Conservation (phyloP, 2,113 vertebrate genomes). For the Lepus europaeus region DNA sequence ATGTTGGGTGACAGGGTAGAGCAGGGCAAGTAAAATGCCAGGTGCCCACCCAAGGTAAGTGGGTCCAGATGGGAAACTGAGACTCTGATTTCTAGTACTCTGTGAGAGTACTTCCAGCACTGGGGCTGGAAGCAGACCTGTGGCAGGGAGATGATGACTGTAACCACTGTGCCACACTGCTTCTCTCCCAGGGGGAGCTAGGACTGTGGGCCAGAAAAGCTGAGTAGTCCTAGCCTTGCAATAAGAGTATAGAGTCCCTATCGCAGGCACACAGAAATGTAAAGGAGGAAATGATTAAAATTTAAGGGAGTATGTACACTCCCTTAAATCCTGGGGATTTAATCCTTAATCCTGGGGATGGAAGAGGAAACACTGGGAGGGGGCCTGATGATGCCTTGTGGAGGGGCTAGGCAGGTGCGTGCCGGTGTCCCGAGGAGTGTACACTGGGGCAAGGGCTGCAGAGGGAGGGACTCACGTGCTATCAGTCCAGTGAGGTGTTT, state of each 20-base stretch:
- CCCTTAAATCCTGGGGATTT: too few species aligned
- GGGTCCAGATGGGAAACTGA: not conserved
- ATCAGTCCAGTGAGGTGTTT: not conserved
- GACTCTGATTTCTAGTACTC: not conserved
- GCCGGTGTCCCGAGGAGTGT: not conserved
- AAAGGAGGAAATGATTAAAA: not conserved
- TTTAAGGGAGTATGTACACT: too few species aligned
- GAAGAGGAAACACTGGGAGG: not conserved
- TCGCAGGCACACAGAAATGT: not conserved
- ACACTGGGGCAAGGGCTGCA: not conserved
- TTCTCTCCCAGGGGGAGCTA: not conserved
- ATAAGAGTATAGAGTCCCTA: too few species aligned
- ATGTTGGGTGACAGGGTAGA: not conserved
- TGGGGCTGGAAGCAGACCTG: not conserved
- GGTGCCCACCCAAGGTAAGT: not conserved
- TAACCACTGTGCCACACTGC: not conserved
- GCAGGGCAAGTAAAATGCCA: not conserved
- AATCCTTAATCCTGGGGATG: not conserved
- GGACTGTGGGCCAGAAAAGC: not conserved
- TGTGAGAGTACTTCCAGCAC: not conserved
- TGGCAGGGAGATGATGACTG: not conserved
- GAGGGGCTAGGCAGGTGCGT: not conserved
- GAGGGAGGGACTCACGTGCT: not conserved
- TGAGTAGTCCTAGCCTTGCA: not conserved
- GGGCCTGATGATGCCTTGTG: not conserved